Evolutionary conservation across 2,888 invertebrate species (phyloP).

Genomic region (Pammene fasciana): DNA sequence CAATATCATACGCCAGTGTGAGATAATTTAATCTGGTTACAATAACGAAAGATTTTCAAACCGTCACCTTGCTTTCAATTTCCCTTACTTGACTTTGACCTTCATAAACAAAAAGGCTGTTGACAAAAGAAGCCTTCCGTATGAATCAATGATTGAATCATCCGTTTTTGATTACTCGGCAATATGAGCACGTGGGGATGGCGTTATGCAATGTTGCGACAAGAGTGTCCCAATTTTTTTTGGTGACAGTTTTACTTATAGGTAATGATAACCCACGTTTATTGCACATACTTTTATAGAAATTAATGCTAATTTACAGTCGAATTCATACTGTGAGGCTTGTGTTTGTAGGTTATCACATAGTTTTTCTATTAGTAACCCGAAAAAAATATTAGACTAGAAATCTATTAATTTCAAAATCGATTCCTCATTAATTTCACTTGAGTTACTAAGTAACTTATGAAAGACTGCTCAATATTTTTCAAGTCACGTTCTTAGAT

Average conservation of each 20-base stretch:
- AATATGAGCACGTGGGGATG: constrained; percentile 31
- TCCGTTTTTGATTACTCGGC: constrained; percentile 35
- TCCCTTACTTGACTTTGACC: constrained; percentile 28
- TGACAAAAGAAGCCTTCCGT: constrained; percentile 29
- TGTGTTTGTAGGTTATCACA: too few relatives aligned
- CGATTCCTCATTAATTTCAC: too few relatives aligned
- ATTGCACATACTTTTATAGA: not conserved
- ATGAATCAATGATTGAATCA: constrained; percentile 30
- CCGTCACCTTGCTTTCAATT: constrained; percentile 1
- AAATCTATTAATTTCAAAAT: too few relatives aligned
- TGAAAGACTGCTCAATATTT: too few relatives aligned
- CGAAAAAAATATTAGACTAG: too few relatives aligned
- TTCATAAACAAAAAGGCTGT: constrained; percentile 6
- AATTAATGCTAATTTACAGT: not conserved
- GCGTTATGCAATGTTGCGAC: constrained; percentile 10
- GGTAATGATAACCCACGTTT: not conserved
- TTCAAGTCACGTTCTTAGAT: too few relatives aligned
- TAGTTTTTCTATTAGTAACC: too few relatives aligned
- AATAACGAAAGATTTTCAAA: too few relatives aligned
- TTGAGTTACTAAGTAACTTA: too few relatives aligned
- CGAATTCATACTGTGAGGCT: not conserved
- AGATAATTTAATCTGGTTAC: too few relatives aligned
- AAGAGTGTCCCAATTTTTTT: constrained; percentile 8
- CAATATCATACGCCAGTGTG: too few relatives aligned
- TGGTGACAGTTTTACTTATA: not conserved